Base-by-base conservation (phyloP, 1,140 invertebrate species). In the Drosophila trapezifrons region DNA sequence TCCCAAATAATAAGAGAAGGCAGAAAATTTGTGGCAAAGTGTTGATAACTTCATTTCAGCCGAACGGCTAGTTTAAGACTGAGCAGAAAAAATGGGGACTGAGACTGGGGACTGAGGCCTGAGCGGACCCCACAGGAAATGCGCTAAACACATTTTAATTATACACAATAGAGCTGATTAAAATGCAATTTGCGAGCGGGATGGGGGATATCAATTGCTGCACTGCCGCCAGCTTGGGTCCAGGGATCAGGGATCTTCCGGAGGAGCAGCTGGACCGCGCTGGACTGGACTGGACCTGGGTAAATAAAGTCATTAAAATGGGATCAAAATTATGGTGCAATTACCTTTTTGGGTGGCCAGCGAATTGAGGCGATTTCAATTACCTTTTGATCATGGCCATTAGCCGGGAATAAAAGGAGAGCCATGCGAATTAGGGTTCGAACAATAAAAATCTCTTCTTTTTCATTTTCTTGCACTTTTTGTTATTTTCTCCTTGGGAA, bases 271-370 rank as follows among this genome's bases (percentile, higher is more conserved):
- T 59, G 27, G 10, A 12, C 22, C 17, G 29, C 29, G 9, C 29
- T 29, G 27, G 27, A 29, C 27, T 29, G 46, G 54, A 56, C 55
- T 22, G 49, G 12, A 15, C 55, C 55, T 65, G 38, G 58, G 38
- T 57, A 83, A 87, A 87, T 87, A 84, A 89, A 89, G 84, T 89
- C 84, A 89, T 89, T 89, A 89, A 89, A 89, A 80, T 89, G 73
- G 79, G 87, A 89, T 89, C 84, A 89, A 89, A 84, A 89, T 89
- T 70, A 89, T 80, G 80, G 66, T 72, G 77, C 77, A 89, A 89
- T 89, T 89, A 89, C 64, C 40, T 66, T 84, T 89, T 89, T 89
- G 84, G 84, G 84, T 89, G 84, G 85, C 63, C 64, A 66, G 25
- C 27, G 52, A 73, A 63, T 75, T 57, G 32, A 55, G 55, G 29